Conservation (phyloP, 2,113 vertebrate genomes). For the Xenopus borealis region DNA sequence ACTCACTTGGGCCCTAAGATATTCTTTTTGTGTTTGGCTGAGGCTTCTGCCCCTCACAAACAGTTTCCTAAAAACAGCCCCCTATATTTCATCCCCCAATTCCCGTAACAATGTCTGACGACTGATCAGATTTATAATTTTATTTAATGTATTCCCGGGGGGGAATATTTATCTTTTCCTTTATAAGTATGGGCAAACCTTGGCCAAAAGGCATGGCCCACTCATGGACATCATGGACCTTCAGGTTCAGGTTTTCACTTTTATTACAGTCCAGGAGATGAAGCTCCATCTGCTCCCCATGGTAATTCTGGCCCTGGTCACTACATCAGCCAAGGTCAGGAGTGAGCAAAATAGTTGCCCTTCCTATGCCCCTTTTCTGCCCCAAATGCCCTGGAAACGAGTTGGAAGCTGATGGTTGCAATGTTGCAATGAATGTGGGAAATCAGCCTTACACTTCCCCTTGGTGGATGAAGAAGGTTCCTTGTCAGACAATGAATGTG, state of each 20-base stretch:
- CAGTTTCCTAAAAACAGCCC: neutral
- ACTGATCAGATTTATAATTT: constrained; percentile 65
- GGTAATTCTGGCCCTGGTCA: neutral
- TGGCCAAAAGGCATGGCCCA: no score
- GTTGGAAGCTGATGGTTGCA: no score
- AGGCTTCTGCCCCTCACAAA: constrained; percentile 2
- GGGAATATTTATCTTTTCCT: no score
- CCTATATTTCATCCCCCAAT: no score
- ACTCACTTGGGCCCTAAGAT: constrained; percentile 31
- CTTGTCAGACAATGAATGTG: constrained; percentile 75
- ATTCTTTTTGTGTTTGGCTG: constrained; percentile 38
- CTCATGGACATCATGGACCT: no score
- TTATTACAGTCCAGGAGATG: no score
- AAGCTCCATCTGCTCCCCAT: no score
- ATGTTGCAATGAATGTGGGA: constrained; percentile 45
- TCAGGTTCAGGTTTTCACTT: no score
- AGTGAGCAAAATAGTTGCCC: no score
- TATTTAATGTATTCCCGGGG: no score
- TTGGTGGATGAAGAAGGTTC: constrained; percentile 70
- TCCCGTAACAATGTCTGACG: no score
- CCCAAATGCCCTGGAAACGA: constrained; percentile 6
- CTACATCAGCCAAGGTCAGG: constrained; percentile 48
- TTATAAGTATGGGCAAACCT: no score
- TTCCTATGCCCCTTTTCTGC: constrained; percentile 55
- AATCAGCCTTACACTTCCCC: constrained; percentile 56